These are phyloP conservation scores for Gymnoscopelus braueri DNA, from an alignment of 2,797 vertebrate genomes.

Conservation along the genomic window DNA sequence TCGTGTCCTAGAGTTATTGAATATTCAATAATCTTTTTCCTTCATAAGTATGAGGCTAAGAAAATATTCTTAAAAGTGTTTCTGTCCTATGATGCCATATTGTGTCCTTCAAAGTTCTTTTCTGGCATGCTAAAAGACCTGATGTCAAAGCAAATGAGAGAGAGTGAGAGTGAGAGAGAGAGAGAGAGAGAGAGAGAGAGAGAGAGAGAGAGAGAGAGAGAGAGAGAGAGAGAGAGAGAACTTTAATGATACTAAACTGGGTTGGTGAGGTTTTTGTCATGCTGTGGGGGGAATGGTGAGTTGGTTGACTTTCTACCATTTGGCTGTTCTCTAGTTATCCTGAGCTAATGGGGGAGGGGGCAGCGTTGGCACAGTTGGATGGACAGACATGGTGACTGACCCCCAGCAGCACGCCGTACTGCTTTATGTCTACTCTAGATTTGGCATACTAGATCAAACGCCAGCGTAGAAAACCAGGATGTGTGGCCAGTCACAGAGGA, in stretches of 20 bases:
- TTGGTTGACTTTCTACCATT: slow-evolving; percentile 33
- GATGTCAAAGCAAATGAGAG: slow-evolving; percentile 28
- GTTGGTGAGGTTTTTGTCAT: slow-evolving; percentile 52
- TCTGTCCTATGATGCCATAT: slow-evolving; percentile 32
- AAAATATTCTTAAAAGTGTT: slow-evolving; percentile 38
- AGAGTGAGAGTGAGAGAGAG: slow-evolving; percentile 17
- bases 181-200: slow-evolving; percentile 6
- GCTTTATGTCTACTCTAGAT: no score
- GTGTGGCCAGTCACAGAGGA: slow-evolving; percentile 7
- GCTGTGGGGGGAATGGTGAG: slow-evolving; percentile 47
- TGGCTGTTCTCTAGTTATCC: slow-evolving; percentile 60
- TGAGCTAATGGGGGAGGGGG: slow-evolving; percentile 57
- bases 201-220: slow-evolving; percentile 23
- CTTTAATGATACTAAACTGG: slow-evolving; percentile 39
- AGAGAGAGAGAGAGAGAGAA: slow-evolving; percentile 16
- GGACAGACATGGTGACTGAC: slow-evolving; percentile 35
- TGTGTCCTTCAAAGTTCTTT: slow-evolving; percentile 30
- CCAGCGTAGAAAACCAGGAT: slow-evolving; percentile 35
- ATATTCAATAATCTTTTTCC: slow-evolving; percentile 58
- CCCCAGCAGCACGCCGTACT: no score
- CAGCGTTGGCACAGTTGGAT: slow-evolving; percentile 57
- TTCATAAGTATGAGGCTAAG: slow-evolving; percentile 50
- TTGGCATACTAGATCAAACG: no score
- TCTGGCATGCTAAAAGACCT: slow-evolving; percentile 34
- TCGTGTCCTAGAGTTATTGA: slow-evolving; percentile 61